Evolutionary conservation across 92 coral and sea anemone genomes (phyloP).

Genomic region (Zoanthus sansibaricus): DNA sequence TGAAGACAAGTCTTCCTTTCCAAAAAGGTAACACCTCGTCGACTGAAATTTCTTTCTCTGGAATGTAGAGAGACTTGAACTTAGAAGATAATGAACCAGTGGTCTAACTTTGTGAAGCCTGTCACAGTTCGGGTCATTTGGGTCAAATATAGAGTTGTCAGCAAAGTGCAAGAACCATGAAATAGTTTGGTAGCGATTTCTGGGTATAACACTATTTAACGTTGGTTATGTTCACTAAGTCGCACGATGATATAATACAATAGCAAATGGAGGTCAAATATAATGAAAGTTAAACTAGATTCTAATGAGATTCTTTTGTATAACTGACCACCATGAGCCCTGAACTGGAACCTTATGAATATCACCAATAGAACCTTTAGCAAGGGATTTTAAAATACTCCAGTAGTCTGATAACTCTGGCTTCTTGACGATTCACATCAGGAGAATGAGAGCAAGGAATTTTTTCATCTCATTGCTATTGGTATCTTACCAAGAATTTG

Average conservation of each 20-base stretch:
- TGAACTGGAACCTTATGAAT: too few relatives aligned
- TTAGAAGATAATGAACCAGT: conserved; percentile 56
- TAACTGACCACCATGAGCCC: too few relatives aligned
- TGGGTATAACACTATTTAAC: conserved; percentile 19
- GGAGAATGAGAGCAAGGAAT: conserved; percentile 43
- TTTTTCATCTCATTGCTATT: conserved; percentile 19
- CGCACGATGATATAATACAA: too few relatives aligned
- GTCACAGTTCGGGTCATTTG: conserved; percentile 51
- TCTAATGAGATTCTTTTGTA: too few relatives aligned
- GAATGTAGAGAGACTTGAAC: conserved; percentile 14
- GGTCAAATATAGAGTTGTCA: conserved; percentile 33
- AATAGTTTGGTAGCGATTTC: neutral
- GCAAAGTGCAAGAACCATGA: neutral
- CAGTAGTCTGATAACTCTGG: conserved; percentile 51
- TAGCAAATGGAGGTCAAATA: too few relatives aligned
- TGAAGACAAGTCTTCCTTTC: conserved; percentile 64
- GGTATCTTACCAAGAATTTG: neutral
- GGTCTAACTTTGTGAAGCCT: conserved; percentile 59
- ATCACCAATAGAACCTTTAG: conserved; percentile 9
- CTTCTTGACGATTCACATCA: conserved; percentile 50
- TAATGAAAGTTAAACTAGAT: too few relatives aligned
- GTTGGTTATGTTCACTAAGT: neutral
- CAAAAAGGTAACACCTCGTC: conserved; percentile 12
- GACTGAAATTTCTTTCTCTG: neutral
- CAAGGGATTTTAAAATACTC: conserved; percentile 30